Percentiles rank a stretch among this genome's conserved stretches.
phyloP scores from a whole-genome alignment of 1,140 invertebrate species.

The Lerema accius region DNA sequence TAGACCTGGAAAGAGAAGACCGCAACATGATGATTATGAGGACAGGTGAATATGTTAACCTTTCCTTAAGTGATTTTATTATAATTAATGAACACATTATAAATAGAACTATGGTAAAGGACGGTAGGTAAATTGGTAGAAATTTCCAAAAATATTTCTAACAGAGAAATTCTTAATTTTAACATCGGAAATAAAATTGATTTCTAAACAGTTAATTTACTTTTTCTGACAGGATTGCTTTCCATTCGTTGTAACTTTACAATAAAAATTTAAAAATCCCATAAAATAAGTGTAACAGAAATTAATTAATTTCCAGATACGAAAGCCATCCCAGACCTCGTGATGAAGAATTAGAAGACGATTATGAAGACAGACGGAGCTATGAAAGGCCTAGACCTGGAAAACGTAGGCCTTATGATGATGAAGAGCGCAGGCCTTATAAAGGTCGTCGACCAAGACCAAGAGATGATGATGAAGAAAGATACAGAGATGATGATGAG shows the following conservation, averaged over 20 bases:
- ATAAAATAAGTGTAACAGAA: too few species aligned
- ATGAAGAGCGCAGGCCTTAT: conserved; percentile 70
- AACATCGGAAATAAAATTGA: too few species aligned
- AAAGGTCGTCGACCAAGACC: conserved; percentile 60
- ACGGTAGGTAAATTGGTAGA: too few species aligned
- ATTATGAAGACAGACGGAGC: conserved; percentile 74
- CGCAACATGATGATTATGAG: conserved; percentile 84
- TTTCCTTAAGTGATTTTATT: too few species aligned
- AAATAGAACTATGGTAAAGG: too few species aligned
- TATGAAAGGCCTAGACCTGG: conserved; percentile 60
- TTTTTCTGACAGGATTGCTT: too few species aligned
- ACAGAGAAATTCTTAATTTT: too few species aligned
- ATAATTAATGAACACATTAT: too few species aligned
- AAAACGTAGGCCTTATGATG: conserved; percentile 54
- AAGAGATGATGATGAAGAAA: conserved; percentile 50
- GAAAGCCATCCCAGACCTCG: conserved; percentile 67
- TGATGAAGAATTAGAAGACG: conserved; percentile 73
- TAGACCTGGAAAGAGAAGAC: conserved; percentile 57
- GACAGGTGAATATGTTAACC: conserved; percentile 65
- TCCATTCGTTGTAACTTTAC: too few species aligned
- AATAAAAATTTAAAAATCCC: too few species aligned
- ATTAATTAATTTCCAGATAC: conserved; percentile 57
- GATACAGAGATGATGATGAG: conserved; percentile 42
- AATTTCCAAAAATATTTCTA: too few species aligned
- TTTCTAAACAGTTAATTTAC: too few species aligned